phyloP scores from a whole-genome alignment of 2,113 vertebrate genomes.

The Circaetus gallicus region DNA sequence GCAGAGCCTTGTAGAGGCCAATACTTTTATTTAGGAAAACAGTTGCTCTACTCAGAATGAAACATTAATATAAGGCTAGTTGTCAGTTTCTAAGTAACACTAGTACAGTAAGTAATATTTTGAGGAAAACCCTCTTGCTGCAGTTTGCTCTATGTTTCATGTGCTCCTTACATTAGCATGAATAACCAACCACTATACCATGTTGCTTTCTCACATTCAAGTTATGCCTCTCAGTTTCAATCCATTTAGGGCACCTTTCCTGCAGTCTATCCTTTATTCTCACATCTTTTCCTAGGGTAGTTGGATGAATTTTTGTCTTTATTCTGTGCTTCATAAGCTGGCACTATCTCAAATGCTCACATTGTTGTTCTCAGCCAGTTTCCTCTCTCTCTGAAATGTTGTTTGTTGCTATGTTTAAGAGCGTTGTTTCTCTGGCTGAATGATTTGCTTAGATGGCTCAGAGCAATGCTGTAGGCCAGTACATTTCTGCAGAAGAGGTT shows the following conservation, averaged over 20 bases:
- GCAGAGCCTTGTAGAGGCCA: not conserved
- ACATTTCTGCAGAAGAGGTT: not conserved
- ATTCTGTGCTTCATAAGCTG: not conserved
- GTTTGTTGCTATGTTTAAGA: not conserved
- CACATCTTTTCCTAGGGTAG: not conserved
- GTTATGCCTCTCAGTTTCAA: not conserved
- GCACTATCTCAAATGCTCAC: not conserved
- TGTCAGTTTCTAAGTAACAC: not conserved
- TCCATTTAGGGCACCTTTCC: not conserved
- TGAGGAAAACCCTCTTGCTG: not conserved
- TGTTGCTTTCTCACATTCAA: not conserved
- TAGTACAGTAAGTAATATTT: not conserved
- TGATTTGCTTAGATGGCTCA: not conserved
- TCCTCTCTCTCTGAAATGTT: not conserved
- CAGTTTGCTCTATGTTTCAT: not conserved
- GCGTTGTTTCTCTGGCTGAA: constrained; percentile 1
- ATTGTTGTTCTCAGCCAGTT: not conserved
- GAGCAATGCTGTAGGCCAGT: not conserved
- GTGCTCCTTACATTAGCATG: not conserved
- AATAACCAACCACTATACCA: not conserved
- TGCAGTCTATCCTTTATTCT: not conserved
- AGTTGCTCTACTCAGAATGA: not conserved
- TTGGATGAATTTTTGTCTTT: not conserved
- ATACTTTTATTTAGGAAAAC: not conserved
- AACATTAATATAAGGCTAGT: not conserved